Evolutionary conservation across 2,888 invertebrate genomes (phyloP).

Genomic region (Pseudoips prasinana): DNA sequence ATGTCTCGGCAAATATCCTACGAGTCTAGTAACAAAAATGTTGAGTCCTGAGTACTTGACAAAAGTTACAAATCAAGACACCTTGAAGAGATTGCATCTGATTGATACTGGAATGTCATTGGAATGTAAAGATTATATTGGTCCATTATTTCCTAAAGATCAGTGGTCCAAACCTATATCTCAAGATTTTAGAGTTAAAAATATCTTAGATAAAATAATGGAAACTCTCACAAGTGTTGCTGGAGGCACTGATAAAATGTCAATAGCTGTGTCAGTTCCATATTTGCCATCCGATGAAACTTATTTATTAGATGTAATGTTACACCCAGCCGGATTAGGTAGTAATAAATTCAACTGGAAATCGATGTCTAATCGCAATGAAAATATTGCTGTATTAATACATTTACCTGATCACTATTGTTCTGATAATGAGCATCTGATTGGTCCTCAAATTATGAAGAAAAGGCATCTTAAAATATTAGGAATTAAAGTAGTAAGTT

Average conservation of each 20-base stretch:
- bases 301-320: constrained; percentile 83
- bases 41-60: constrained; percentile 83
- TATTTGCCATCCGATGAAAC: constrained; percentile 80
- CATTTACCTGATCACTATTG: constrained; percentile 86
- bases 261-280: constrained; percentile 75
- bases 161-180: constrained; percentile 73
- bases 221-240: constrained; percentile 63
- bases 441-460: constrained; percentile 85
- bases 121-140: constrained; percentile 79
- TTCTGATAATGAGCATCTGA: constrained; percentile 74
- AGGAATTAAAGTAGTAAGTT: constrained; percentile 83
- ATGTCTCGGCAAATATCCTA: constrained; percentile 83
- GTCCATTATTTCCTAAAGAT: constrained; percentile 81
- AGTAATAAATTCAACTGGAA: constrained; percentile 71
- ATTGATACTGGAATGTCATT: constrained; percentile 85
- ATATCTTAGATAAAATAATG: constrained; percentile 70
- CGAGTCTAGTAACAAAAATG: constrained; percentile 81
- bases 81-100: constrained; percentile 79
- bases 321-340: constrained; percentile 72
- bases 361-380: constrained; percentile 58
- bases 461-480: constrained; percentile 83
- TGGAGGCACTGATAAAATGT: constrained; percentile 70
- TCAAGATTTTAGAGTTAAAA: constrained; percentile 78
- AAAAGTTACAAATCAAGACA: constrained; percentile 70
- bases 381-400: constrained; percentile 81